Base-by-base conservation (phyloP, 2,113 vertebrate genomes). In the Peromyscus maniculatus region DNA sequence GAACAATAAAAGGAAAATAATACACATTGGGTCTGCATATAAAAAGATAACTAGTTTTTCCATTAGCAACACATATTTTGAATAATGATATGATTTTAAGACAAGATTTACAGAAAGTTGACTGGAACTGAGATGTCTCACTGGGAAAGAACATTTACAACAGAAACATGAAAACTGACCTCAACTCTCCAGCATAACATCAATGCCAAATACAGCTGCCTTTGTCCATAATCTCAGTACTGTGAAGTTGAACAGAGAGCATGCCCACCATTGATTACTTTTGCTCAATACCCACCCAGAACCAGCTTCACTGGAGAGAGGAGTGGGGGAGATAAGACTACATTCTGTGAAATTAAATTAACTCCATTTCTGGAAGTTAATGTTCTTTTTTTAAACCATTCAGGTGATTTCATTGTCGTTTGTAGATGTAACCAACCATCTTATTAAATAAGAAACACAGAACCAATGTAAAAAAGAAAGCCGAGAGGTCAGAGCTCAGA, bases 1-100 rank as follows among this genome's bases (percentile, higher is more conserved):
- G 55, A 77, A 95, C 93, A 94, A 88, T 93, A 96, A 92, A n/a
- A 96, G 1, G 5, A 43, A 97, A 92, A 91, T 57, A 75, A 3
- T 82, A 72, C n/a, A 82, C 80, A n/a, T 49, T 22, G 91, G 3
- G 4, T 91, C 69, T 91, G 24, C 13, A 62, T 43, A 39, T 26
- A 66, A 62, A 87, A 72, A 36, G 7, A 39, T 82, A 82, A 66
- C 66, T 3, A 89, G 57, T 83, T 93, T 39, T 75, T 52, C 28
- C 10, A 55, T 49, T 72, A n/a, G 49, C 59, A 95, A 74, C 59
- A 88, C 0, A 79, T 33, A 86, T 12, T 92, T 69, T 72, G 5
- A 7, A 6, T 33, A 28, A 12, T 66, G 26, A 11, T 17, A 79
- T 22, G 7, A 36, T 89, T 97, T 91, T 55, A 82, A 93, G 52